Evolutionary conservation across 2,888 invertebrate genomes (phyloP).

Genomic region (Stenurella melanura): DNA sequence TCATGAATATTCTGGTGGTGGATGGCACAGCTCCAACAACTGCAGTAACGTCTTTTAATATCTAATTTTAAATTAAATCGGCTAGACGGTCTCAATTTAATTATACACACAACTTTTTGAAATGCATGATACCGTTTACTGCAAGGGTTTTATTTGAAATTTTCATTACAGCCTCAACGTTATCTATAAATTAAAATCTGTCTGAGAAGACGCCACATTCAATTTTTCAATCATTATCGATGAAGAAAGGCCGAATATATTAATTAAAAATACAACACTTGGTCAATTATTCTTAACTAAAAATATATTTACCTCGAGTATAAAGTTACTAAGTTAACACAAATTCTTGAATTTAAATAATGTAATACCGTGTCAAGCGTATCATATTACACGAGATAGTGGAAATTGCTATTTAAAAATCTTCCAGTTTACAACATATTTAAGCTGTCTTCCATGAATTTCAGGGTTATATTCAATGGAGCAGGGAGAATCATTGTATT

Average conservation of each 20-base stretch:
- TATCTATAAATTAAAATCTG: slow-evolving; percentile 16
- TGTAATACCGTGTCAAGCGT: slow-evolving; percentile 17
- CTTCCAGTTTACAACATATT: not conserved
- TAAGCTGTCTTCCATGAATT: not conserved
- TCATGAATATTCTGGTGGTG: slow-evolving; percentile 8
- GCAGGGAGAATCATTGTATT: not conserved
- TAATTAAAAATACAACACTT: not conserved
- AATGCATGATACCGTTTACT: not conserved
- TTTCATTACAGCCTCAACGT: slow-evolving; percentile 1
- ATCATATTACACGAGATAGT: slow-evolving; percentile 17
- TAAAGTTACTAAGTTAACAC: not conserved
- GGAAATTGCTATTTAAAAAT: slow-evolving; percentile 5
- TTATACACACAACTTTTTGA: slow-evolving; percentile 13
- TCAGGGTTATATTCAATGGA: not conserved
- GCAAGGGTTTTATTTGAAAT: not conserved
- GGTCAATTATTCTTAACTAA: not conserved
- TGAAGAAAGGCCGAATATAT: not conserved
- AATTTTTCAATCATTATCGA: slow-evolving; percentile 5
- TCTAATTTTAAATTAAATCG: slow-evolving; percentile 14
- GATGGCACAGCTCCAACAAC: slow-evolving; percentile 13
- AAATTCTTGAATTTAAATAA: slow-evolving; percentile 1
- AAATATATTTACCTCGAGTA: not conserved
- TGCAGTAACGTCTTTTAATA: not conserved
- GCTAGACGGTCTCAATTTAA: slow-evolving; percentile 7
- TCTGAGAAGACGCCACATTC: slow-evolving; percentile 1